These are phyloP conservation scores for Halcyon leucocephala DNA, from an alignment of 2,797 vertebrate genomes.

Conservation along the genomic window DNA sequence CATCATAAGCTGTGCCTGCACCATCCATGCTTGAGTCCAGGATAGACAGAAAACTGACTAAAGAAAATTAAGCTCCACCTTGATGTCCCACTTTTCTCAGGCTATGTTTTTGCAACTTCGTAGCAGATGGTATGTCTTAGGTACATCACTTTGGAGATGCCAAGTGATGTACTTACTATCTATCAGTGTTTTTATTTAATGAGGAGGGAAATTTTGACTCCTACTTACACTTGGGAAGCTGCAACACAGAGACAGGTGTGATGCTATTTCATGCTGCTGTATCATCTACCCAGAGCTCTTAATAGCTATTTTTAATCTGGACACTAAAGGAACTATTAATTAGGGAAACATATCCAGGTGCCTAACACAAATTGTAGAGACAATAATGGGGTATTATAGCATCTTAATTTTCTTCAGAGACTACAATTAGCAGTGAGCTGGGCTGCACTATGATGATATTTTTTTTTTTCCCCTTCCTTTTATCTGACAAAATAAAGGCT, in stretches of 20 bases:
- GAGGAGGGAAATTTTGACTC: conserved; percentile 58
- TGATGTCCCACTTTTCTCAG: conserved; percentile 73
- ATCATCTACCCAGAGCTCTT: conserved; percentile 64
- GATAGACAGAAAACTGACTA: conserved; percentile 60
- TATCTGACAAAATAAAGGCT: conserved; percentile 5
- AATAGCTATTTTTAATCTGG: conserved; percentile 69
- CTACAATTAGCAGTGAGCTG: background rate
- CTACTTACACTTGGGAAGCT: conserved; percentile 57
- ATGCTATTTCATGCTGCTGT: conserved; percentile 59
- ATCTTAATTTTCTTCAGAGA: conserved; percentile 30
- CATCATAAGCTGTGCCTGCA: background rate
- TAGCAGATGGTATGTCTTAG: conserved; percentile 70
- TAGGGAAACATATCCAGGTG: conserved; percentile 60
- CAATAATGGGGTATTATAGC: conserved; percentile 12
- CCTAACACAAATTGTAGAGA: conserved; percentile 33
- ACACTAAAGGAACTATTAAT: conserved; percentile 55
- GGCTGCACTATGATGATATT: background rate
- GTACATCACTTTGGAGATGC: conserved; percentile 66
- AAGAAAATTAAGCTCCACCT: conserved; percentile 69
- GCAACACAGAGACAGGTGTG: conserved; percentile 57
- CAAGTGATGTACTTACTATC: conserved; percentile 61
- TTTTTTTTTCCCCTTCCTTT: background rate
- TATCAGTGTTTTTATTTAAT: conserved; percentile 67
- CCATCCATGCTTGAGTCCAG: background rate
- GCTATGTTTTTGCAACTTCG: conserved; percentile 59